These are phyloP conservation scores for Suricata suricatta DNA, from an alignment of 2,113 vertebrate genomes.

Conservation along the genomic window DNA sequence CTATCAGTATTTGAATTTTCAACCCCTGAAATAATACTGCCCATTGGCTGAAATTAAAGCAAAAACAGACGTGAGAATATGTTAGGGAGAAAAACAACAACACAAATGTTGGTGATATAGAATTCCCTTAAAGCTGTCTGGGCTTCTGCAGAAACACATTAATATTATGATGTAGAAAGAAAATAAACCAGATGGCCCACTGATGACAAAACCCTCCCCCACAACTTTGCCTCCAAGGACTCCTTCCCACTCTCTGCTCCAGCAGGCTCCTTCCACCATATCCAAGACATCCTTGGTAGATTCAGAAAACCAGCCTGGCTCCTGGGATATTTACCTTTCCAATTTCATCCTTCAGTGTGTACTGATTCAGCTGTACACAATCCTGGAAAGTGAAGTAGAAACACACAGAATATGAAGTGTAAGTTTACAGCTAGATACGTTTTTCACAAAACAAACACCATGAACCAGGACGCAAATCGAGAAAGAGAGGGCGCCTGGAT, in stretches of 20 bases:
- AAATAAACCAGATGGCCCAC: background rate
- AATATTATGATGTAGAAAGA: background rate
- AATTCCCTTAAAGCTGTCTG: background rate
- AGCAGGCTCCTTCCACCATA: fast-evolving
- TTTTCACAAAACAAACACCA: background rate
- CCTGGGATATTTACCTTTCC: slow-evolving; percentile 90
- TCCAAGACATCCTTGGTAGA: background rate
- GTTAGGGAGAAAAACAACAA: too few relatives aligned
- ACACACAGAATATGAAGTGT: background rate
- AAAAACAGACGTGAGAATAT: background rate
- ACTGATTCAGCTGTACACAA: slow-evolving; percentile 98
- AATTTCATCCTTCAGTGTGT: slow-evolving; percentile 98
- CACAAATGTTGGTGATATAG: background rate
- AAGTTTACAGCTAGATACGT: background rate
- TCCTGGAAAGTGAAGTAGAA: slow-evolving; percentile 85
- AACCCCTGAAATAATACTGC: background rate
- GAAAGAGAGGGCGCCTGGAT: background rate
- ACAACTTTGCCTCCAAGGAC: background rate
- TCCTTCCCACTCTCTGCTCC: background rate
- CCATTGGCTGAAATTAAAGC: background rate
- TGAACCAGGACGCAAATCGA: background rate
- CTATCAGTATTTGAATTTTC: background rate
- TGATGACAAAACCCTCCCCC: background rate
- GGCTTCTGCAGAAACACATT: slow-evolving; percentile 27
- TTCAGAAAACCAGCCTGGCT: background rate